phyloP scores from a whole-genome alignment of 2,797 vertebrate species.

The Gymnoscopelus braueri region DNA sequence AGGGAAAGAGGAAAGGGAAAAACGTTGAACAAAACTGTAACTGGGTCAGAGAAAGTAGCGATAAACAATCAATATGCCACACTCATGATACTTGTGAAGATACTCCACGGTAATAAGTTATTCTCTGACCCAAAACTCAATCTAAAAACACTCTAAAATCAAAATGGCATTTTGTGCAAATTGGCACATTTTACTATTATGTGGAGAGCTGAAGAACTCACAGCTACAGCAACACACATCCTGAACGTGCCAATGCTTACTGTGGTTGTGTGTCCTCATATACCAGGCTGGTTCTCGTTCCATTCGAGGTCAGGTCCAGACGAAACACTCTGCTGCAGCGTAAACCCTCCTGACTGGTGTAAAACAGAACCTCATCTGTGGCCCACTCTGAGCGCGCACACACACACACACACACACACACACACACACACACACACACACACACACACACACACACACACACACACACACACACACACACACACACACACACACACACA shows the following conservation, averaged over 20 bases:
- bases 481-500: conserved; percentile 3
- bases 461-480: neutral
- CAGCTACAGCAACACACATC: neutral
- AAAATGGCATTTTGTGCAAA: no score
- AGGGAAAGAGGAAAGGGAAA: neutral
- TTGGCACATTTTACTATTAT: no score
- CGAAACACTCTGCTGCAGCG: conserved; percentile 85
- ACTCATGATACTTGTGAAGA: no score
- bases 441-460: neutral
- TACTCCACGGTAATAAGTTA: no score
- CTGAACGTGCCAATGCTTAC: conserved; percentile 75
- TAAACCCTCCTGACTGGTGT: conserved; percentile 87
- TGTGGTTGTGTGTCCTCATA: conserved; percentile 89
- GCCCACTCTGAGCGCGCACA: conserved; percentile 89
- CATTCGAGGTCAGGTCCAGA: conserved; percentile 80
- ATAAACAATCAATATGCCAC: no score
- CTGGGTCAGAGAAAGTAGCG: neutral
- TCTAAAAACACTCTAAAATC: no score
- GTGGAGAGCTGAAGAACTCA: no score
- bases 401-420: conserved; percentile 20
- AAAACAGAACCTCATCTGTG: conserved; percentile 87
- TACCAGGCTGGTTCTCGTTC: conserved; percentile 76
- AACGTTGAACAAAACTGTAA: no score
- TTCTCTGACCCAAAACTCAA: no score
- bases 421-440: neutral